These are phyloP conservation scores for Dynastes maya DNA, from an alignment of 2,888 invertebrate species.

Conservation along the genomic window DNA sequence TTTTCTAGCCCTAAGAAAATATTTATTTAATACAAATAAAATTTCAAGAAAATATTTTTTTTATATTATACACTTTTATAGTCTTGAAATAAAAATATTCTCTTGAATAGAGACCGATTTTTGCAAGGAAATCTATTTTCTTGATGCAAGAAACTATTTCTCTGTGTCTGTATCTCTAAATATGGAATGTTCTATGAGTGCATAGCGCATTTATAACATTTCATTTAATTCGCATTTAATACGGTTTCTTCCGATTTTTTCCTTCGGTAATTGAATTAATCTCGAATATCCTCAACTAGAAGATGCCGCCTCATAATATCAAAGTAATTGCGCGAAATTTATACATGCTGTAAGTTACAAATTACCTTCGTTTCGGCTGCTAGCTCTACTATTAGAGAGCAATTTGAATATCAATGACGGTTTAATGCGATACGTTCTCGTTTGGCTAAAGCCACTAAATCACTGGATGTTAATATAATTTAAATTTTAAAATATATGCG, in stretches of 20 bases:
- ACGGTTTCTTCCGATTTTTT: not conserved
- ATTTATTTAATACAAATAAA: too few relatives aligned
- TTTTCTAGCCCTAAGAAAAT: too few relatives aligned
- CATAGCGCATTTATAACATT: not conserved
- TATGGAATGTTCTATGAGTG: too few relatives aligned
- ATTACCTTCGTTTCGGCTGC: constrained; percentile 4
- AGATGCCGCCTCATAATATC: constrained; percentile 15
- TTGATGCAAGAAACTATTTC: too few relatives aligned
- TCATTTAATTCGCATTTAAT: not conserved
- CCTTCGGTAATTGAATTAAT: constrained; percentile 12
- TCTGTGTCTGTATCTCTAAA: too few relatives aligned
- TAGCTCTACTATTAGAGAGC: constrained; percentile 8
- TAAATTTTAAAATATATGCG: constrained; percentile 12
- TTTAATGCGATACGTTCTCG: not conserved
- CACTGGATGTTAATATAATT: constrained; percentile 2
- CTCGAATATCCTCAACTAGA: not conserved
- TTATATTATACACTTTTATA: too few relatives aligned
- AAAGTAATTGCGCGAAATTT: constrained; percentile 9
- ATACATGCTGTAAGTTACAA: constrained; percentile 23
- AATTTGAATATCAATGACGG: constrained; percentile 11
- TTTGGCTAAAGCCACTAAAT: constrained; percentile 3
- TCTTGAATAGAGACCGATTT: too few relatives aligned
- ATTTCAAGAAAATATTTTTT: too few relatives aligned
- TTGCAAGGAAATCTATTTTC: too few relatives aligned
- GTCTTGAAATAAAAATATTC: too few relatives aligned